These are phyloP conservation scores for Mesorhabditis sp. DNA, from an alignment of 2,888 invertebrate genomes.

Conservation along the genomic window DNA sequence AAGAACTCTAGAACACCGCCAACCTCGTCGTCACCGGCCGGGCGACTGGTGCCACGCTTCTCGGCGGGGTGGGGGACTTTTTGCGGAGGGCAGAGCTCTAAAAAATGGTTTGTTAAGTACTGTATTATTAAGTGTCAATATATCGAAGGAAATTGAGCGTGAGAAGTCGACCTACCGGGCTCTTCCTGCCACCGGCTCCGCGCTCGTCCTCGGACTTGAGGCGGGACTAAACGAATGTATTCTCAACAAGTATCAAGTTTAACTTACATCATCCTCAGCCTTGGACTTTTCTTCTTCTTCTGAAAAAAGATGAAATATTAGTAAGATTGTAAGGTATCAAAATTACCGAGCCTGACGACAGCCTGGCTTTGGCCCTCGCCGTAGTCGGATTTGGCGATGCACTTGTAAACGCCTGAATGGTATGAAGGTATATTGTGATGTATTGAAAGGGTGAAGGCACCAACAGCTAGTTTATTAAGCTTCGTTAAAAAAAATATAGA, in stretches of 20 bases:
- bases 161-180: background rate
- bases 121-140: too few relatives aligned
- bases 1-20: background rate
- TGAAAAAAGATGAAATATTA: too few relatives aligned
- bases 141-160: too few relatives aligned
- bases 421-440: background rate
- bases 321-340: too few relatives aligned
- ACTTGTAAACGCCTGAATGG: slow-evolving; percentile 42
- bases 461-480: too few relatives aligned
- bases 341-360: slow-evolving; percentile 37
- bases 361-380: slow-evolving; percentile 54
- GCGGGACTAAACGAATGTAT: background rate
- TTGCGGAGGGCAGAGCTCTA: background rate
- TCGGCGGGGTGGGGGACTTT: background rate
- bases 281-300: background rate
- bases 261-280: background rate
- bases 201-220: slow-evolving; percentile 4
- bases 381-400: slow-evolving; percentile 50
- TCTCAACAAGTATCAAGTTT: background rate
- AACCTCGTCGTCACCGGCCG: background rate
- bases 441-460: too few relatives aligned
- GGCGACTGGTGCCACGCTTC: background rate
- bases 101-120: too few relatives aligned
- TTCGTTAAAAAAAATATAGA: too few relatives aligned
- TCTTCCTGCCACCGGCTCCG: background rate